A percentile compares a stretch with the other conserved stretches of the same genome.
Evolutionary conservation across 2,888 invertebrate genomes (phyloP).

Genomic region (Apeira syringaria): DNA sequence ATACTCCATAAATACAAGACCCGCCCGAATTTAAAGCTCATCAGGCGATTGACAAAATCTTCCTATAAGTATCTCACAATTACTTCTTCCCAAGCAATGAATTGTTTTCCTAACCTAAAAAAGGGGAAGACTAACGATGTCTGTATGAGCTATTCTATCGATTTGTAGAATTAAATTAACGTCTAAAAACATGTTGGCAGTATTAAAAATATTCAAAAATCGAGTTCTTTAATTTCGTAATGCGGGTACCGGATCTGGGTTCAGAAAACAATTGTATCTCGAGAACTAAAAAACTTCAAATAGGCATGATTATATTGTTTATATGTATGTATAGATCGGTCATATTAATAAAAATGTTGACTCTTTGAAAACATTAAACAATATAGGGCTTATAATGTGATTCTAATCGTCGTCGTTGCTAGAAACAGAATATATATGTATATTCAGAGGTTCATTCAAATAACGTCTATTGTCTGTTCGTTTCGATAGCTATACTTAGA

Average conservation of each 20-base stretch:
- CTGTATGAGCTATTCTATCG: slow-evolving; percentile 14
- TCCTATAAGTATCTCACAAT: background rate
- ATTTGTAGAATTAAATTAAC: slow-evolving; percentile 29
- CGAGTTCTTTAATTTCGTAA: no score
- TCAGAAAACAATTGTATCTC: no score
- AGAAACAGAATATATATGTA: no score
- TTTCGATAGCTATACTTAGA: no score
- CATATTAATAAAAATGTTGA: background rate
- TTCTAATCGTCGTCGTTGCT: background rate
- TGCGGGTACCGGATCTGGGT: no score
- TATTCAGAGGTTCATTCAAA: slow-evolving; percentile 5
- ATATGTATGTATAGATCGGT: no score
- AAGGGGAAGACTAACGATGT: slow-evolving; percentile 5
- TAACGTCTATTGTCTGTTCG: slow-evolving; percentile 9
- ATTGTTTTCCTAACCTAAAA: background rate
- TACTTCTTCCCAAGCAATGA: no score
- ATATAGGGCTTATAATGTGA: background rate
- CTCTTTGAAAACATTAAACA: background rate
- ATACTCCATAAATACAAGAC: slow-evolving; percentile 3
- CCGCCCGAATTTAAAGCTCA: slow-evolving; percentile 7
- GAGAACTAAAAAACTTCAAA: no score
- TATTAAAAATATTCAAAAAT: slow-evolving; percentile 1
- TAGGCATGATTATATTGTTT: no score
- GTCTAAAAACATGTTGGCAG: slow-evolving; percentile 5
- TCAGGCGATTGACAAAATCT: slow-evolving; percentile 1